Conservation (phyloP, 1,140 invertebrate genomes). For the Harpegnathos saltator region DNA sequence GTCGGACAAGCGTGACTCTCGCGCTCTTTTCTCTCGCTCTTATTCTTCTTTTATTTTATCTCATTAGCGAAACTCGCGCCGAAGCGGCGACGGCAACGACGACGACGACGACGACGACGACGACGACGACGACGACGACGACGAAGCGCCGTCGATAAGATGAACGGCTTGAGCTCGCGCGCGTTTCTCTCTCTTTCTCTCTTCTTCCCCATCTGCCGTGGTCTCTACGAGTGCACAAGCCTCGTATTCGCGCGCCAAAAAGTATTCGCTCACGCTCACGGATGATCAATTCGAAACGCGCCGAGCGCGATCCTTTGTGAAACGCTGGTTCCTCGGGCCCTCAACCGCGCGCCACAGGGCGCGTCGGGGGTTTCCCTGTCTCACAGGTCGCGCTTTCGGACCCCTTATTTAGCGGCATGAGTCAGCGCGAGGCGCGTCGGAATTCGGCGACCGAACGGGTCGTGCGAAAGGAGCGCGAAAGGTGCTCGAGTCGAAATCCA, state of each 20-base stretch:
- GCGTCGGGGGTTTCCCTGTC: constrained; percentile 26
- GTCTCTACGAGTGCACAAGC: constrained; percentile 5
- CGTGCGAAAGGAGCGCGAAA: neutral
- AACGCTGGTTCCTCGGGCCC: constrained; percentile 14
- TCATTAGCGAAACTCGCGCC: constrained; percentile 68
- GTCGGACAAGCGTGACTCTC: constrained; percentile 70
- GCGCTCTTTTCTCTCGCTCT: constrained; percentile 71
- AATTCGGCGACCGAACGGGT: constrained; percentile 51
- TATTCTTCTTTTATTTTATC: constrained; percentile 68
- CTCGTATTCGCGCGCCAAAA: constrained; percentile 19
- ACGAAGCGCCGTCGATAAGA: constrained; percentile 67
- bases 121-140: neutral
- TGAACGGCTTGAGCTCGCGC: constrained; percentile 20
- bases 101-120: constrained; percentile 39
- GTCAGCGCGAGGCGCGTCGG: constrained; percentile 16
- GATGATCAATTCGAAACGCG: constrained; percentile 53
- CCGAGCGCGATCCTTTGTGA: constrained; percentile 22
- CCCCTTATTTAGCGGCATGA: constrained; percentile 50
- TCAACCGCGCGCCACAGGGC: neutral
- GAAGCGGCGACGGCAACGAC: neutral
- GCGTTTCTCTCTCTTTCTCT: neutral
- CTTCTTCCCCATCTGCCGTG: neutral
- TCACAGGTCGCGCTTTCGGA: neutral
- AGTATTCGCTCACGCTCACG: constrained; percentile 49
- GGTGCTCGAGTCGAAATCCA: constrained; percentile 20